Base-by-base conservation (phyloP, 92 coral and sea anemone genomes). In the Epizoanthus scotinus region DNA sequence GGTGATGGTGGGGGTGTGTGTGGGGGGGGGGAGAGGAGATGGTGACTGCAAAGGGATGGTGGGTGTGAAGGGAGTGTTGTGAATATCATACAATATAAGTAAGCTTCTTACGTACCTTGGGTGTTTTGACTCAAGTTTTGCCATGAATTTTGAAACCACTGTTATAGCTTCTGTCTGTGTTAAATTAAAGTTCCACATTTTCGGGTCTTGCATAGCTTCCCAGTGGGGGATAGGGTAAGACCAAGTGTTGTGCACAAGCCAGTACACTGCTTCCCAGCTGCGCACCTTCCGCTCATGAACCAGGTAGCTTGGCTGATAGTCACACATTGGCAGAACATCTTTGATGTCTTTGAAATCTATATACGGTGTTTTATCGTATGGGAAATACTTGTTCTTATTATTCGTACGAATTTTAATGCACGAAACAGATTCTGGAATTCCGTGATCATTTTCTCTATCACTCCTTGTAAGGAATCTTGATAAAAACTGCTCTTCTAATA, bases 171-270 rank as follows among this genome's bases (percentile, higher is more conserved):
- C 77, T 3, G 26, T 20, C 55, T 50, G 15, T 47, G 77, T 70
- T 7, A 70, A 17, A 21, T 70, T 70, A 27, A 70, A 70, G 38
- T 70, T 34, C 77, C 77, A 70, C 14, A 22, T 8, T 29, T 70
- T 70, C 21, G 20, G 61, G 40, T 70, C 77, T 26, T 7, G 50
- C 31, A 70, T 1, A 3, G 34, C 38, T 12, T 31, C 8, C 77
- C 77, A 70, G 38, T 70, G 77, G 18, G 77, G 77, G 18, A 70
- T 44, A 26, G 77, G 77, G 13, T 70, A 70, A 12, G 59, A 44
- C 77, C 77, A 70, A 19, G 77, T 70, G 40, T 70, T 70, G 10
- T 70, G 77, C 2, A 70, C 77, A 25, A 50, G 77, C 2, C 18
- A 9, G 29, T 70, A 42, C 15, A 70, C 77, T 2, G 77, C 77